phyloP scores from a whole-genome alignment of 2,113 vertebrate genomes.

The Smithornis capensis region DNA sequence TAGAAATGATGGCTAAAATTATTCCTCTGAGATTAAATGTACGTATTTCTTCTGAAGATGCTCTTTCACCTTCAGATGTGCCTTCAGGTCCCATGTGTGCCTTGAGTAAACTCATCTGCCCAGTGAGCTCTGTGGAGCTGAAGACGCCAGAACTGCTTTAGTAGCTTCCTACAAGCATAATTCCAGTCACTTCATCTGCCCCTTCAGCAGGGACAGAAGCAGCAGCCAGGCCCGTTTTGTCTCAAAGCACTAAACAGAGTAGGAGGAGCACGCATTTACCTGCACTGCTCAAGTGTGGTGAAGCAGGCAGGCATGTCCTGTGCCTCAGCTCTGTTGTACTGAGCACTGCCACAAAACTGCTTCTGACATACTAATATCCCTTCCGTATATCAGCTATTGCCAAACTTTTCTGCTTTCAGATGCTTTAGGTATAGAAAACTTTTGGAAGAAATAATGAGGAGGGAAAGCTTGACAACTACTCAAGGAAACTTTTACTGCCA shows the following conservation, averaged over 20 bases:
- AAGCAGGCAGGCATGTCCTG: neutral
- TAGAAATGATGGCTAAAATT: neutral
- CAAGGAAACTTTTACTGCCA: neutral
- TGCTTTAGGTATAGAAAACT: no score
- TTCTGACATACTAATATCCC: neutral
- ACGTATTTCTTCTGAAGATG: neutral
- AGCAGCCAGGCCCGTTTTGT: neutral
- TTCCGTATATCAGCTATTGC: neutral
- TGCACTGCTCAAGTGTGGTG: neutral
- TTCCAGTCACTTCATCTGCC: neutral
- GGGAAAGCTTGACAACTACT: neutral
- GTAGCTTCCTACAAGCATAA: neutral
- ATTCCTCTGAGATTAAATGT: neutral
- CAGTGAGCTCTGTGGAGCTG: neutral
- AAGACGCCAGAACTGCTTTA: neutral
- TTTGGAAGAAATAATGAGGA: neutral
- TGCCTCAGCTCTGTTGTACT: neutral
- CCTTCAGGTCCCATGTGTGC: neutral
- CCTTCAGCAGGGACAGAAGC: neutral
- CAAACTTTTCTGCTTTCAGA: neutral
- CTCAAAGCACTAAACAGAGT: neutral
- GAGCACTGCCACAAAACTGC: neutral
- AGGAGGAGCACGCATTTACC: neutral
- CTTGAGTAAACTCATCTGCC: neutral
- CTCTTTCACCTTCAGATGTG: neutral